Base-by-base conservation (phyloP, 2,888 invertebrate species). In the Cylindroiulus punctatus region DNA sequence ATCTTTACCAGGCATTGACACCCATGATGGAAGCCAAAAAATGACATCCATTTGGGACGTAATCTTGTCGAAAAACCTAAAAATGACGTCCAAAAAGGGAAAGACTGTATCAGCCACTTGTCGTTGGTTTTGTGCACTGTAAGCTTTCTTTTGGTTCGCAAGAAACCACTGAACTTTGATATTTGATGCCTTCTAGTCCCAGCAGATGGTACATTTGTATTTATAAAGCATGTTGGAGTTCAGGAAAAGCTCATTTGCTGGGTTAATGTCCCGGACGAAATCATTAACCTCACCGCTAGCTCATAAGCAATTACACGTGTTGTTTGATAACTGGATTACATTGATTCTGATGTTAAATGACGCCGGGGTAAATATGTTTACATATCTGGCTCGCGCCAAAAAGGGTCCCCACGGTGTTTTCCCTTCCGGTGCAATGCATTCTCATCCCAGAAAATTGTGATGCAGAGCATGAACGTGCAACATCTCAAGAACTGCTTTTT, bases 181-280 rank as follows among this genome's bases (percentile, higher is more conserved):
- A 17, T 10, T 7, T 10, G 47, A 17, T 47, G 12, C 17, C 1
- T 10, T 12, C 47, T 10, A 47, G 47, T 47, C n/a, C 57, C n/a
- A 57, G 8, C 57, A 22, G 3, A 57, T 57, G n/a, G 19, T 57
- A n/a, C n/a, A n/a, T n/a, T n/a, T n/a, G n/a, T n/a, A 7, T 57
- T 19, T 19, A 57, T 57, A 57, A 57, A 57, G 57, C 57, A 7
- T 57, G n/a, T n/a, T 57, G 57, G 57, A n/a, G n/a, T 57, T 57
- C n/a, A n/a, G 57, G 19, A 57, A 47, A 57, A 57, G 57, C 57
- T 57, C n/a, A 57, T 57, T 57, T 57, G 57, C n/a, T 57, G n/a
- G n/a, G 57, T 57, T 57, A 22, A 57, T 57, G 57, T 57, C 57
- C 57, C n/a, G 57, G n/a, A 57, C 2, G 19, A 57, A 57, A 57